These are phyloP conservation scores for Vombatus ursinus DNA, from an alignment of 2,113 vertebrate genomes.

Conservation along the genomic window DNA sequence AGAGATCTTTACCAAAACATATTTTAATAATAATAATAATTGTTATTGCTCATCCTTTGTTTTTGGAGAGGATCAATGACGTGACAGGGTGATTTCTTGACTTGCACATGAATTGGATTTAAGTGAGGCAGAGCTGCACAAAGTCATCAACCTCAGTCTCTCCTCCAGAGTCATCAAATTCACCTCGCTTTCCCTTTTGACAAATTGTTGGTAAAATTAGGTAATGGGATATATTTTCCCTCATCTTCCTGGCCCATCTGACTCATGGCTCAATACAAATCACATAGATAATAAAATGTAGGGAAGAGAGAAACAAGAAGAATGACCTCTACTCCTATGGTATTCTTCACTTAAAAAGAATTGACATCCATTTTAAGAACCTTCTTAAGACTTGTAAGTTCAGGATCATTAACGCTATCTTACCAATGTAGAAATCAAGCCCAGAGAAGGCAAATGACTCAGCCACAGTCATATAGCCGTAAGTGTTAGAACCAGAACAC, in stretches of 20 bases:
- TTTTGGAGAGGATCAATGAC: too few species aligned
- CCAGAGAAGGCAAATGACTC: not conserved
- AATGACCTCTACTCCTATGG: not conserved
- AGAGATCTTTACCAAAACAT: slow-evolving; percentile 66
- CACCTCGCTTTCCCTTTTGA: not conserved
- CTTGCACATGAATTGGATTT: too few species aligned
- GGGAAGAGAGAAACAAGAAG: not conserved
- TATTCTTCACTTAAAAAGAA: not conserved
- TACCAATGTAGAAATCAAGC: not conserved
- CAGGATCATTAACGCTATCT: not conserved
- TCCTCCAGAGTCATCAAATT: too few species aligned
- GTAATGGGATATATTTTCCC: not conserved
- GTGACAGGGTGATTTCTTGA: too few species aligned
- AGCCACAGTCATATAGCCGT: not conserved
- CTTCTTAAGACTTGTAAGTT: not conserved
- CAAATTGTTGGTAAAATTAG: not conserved
- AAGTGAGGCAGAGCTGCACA: too few species aligned
- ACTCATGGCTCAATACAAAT: not conserved
- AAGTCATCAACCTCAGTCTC: too few species aligned
- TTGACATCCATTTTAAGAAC: not conserved
- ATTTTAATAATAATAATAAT: fast-evolving
- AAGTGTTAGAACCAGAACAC: not conserved
- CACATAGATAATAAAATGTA: not conserved
- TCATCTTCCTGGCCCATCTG: not conserved
- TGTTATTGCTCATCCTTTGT: too few species aligned